phyloP scores from a whole-genome alignment of 2,888 invertebrate species.

The Aporophyla nigra region DNA sequence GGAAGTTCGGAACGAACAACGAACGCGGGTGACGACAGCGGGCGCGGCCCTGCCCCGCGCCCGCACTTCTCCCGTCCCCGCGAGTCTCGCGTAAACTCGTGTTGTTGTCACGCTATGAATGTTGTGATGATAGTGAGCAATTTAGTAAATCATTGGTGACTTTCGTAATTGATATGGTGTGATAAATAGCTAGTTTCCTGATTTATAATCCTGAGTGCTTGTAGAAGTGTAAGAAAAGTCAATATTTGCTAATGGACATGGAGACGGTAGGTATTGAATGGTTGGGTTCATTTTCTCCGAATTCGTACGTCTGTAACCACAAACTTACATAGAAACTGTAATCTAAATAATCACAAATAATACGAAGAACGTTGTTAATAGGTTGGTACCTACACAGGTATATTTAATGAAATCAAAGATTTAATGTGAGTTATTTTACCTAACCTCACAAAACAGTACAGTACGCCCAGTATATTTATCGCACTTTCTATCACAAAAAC shows the following conservation, averaged over 20 bases:
- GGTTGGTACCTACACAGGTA: not conserved
- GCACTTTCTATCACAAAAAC: not conserved
- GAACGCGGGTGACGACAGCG: not conserved
- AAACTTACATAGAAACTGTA: not conserved
- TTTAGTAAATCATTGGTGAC: not conserved
- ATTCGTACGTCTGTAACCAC: not conserved
- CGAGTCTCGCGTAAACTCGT: not conserved
- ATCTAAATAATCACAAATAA: not conserved
- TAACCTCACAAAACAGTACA: not conserved
- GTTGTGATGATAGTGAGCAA: not conserved
- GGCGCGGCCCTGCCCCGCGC: not conserved
- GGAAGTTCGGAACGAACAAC: not conserved
- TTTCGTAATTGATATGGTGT: not conserved
- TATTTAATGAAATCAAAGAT: too few species aligned
- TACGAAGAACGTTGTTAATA: not conserved
- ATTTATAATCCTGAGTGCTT: not conserved
- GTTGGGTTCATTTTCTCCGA: not conserved
- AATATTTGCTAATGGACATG: not conserved
- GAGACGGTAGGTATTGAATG: conserved; percentile 7
- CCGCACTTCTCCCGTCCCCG: not conserved
- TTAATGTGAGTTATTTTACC: not conserved
- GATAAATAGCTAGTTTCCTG: not conserved
- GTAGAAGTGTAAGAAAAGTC: not conserved
- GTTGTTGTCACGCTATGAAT: not conserved
- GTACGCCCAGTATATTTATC: conserved; percentile 1